Percentiles rank a stretch among this genome's conserved stretches.
Evolutionary conservation across 2,797 vertebrate species (phyloP).

Genomic region (Periophthalmus magnuspinnatus): DNA sequence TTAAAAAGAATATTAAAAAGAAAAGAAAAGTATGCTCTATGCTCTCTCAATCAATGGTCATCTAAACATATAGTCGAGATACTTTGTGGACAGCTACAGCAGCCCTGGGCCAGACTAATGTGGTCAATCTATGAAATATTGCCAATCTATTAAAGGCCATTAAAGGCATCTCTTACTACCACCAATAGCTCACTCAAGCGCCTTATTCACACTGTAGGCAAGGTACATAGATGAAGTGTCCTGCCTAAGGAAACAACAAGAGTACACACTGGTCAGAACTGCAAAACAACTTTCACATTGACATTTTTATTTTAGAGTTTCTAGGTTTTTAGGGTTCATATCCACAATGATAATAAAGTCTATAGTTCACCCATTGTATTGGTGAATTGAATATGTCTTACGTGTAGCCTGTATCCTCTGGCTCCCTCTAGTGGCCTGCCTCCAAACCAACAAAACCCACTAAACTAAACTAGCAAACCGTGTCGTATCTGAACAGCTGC

Average conservation of each 20-base stretch:
- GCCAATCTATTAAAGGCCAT: background rate
- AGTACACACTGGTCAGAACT: background rate
- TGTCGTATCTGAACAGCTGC: no score
- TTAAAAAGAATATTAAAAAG: no score
- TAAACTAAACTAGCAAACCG: no score
- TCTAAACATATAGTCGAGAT: background rate
- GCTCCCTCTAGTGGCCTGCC: no score
- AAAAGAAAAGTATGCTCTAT: no score
- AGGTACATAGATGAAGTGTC: background rate
- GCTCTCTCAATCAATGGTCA: background rate
- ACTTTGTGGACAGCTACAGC: background rate
- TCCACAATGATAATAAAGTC: no score
- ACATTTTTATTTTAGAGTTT: no score
- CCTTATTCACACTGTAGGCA: background rate
- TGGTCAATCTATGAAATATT: background rate
- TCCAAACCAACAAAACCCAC: no score
- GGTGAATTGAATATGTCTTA: no score
- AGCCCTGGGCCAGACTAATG: background rate
- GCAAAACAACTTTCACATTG: background rate
- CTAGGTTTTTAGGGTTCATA: no score
- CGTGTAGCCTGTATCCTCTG: no score
- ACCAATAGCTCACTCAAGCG: background rate
- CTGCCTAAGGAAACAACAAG: background rate
- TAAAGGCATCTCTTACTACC: background rate
- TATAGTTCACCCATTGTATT: no score